Base-by-base conservation (phyloP, 2,797 vertebrate species). In the Alca torda region DNA sequence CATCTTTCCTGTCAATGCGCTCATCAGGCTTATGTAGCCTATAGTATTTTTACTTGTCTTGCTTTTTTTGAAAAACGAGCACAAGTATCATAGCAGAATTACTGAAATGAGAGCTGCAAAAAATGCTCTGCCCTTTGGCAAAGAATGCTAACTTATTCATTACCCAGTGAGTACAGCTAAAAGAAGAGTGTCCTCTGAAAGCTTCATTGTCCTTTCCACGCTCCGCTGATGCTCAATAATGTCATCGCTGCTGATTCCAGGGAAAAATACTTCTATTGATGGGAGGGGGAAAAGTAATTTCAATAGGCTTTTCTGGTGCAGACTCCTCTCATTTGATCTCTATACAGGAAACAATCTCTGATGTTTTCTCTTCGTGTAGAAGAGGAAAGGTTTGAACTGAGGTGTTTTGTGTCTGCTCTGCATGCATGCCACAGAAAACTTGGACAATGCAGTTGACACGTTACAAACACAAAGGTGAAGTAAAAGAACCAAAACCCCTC, bases 161-260 rank as follows among this genome's bases (percentile, higher is more conserved):
- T 87, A 88, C 69, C 17, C 87, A 86, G 53, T 46, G 81, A 89
- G 64, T 87, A 61, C 50, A 86, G 86, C 87, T 88, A 60, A 91
- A 95, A 91, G 90, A 87, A 89, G 79, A 90, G 56, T 90, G 89
- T 94, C 82, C 84, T 83, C 87, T 78, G 77, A 94, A 95, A 94
- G 50, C 76, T 79, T 81, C 83, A 50, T 60, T 82, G 80, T 88
- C 50, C 86, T 92, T 95, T 92, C 77, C 75, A 90, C 0, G 39
- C 91, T 97, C 87, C 1, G 0, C 84, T 95, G 94, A 89, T 77
- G 56, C 79, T 92, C 90, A 85, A 35, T 78, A 69, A 82, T 85
- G 70, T 84, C 69, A 90, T 64, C 2, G 9, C 51, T 90, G 73
- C 77, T 94, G 84, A 82, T 93, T 80, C 90, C 70, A 94, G 74